Evolutionary conservation across 2,797 vertebrate species (phyloP), one percentile per base, ranked within the genome.

Genomic region (Tadarida brasiliensis): DNA sequence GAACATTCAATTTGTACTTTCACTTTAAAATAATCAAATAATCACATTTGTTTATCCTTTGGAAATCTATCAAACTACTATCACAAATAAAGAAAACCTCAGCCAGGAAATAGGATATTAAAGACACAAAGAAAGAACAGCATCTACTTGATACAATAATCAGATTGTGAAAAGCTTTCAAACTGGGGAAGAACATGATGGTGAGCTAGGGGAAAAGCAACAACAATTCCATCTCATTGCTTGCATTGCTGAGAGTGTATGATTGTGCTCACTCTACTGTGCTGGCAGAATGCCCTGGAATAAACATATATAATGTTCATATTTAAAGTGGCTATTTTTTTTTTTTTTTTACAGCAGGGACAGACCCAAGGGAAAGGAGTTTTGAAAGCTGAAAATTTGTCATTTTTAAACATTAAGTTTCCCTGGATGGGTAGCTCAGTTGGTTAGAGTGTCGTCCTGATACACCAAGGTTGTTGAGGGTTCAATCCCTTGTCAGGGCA

Each of bases 1-100:
- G 39, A 86, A 54, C 30, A 86, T 57, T 15, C 2, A 71, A 19
- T 83, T 9, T 76, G 44, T 56, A 44, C 47, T 65, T 87, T 57
- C 93, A 87, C 35, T 51, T 70, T 87, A 94, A 95, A 91, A 76
- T 39, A 54, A 90, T 71, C 87, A 95, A 91, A 76, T 39, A 54
- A 90, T 71, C 87, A 92, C n/a, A 70, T 63, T 77, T 71, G 33
- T 87, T 94, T 83, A 54, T 54, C 54, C 11, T 76, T 86, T 83
- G 19, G 51, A 90, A 92, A 94, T 51, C 6, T 57, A 71, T 33
- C 77, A 71, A 86, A 57, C 59, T 54, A 65, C 76, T 80, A 61
- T 51, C n/a, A 56, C 71, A 95, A 92, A 80, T 77, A 73, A 86
- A 28, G 78, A 94, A 56, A 77, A 39, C 5, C 7, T 87, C 44